These are phyloP conservation scores for Cantharis nigra DNA, from an alignment of 2,888 invertebrate species.

Conservation along the genomic window DNA sequence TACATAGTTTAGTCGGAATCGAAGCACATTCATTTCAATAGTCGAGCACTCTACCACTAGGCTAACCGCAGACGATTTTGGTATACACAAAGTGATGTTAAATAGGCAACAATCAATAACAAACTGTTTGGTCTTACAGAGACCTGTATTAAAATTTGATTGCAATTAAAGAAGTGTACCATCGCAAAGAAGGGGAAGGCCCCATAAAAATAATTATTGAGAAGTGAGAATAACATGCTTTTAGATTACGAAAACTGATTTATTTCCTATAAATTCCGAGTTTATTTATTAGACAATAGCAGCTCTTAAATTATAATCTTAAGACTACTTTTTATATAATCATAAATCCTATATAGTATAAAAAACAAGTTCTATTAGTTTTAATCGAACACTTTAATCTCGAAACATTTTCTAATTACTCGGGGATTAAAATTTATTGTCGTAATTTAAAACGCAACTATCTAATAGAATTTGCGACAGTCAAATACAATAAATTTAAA, in stretches of 20 bases:
- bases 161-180: too few relatives aligned
- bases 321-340: not conserved
- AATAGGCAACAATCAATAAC: too few relatives aligned
- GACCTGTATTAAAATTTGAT: too few relatives aligned
- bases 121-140: too few relatives aligned
- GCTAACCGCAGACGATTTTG: too few relatives aligned
- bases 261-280: not conserved
- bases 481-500: not conserved
- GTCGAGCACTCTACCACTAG: too few relatives aligned
- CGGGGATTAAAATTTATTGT: not conserved
- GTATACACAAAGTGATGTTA: too few relatives aligned
- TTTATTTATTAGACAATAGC: not conserved
- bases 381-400: not conserved
- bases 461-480: not conserved
- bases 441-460: not conserved
- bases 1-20: too few relatives aligned
- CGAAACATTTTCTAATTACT: not conserved
- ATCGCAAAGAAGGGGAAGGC: not conserved
- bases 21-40: too few relatives aligned
- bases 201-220: not conserved
- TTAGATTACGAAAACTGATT: not conserved
- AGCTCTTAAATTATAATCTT: not conserved
- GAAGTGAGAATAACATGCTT: not conserved
- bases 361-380: constrained; percentile 1
- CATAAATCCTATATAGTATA: not conserved